Evolutionary conservation across 2,797 vertebrate species (phyloP), one percentile per base, ranked within the genome.

Genomic region (Chromis chromis): DNA sequence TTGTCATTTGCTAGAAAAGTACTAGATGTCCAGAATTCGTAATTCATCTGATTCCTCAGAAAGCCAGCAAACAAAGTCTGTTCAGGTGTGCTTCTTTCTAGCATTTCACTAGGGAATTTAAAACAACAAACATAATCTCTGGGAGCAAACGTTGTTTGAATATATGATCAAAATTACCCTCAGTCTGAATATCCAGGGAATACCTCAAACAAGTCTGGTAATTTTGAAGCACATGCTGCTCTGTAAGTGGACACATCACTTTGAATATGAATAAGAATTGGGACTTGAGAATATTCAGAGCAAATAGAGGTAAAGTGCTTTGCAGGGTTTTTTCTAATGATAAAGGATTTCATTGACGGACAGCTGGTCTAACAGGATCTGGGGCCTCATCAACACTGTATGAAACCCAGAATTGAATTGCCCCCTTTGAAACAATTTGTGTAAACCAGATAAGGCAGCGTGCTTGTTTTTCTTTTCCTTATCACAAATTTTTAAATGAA

Each of bases 111-210:
- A 3, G 39, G 48, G 60, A 57, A 53, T 66, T 39, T 56, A 21
- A 73, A 73, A 67, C 49, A 79, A 70, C 54, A 70, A n/a, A 49
- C 19, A 49, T 16, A 13, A 67, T 68, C 60, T 79, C 66, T 22
- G 48, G 65, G 10, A 31, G 48, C 27, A 74, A 74, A 71, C 42
- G 25, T 57, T 36, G 70, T 54, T 73, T 28, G 49, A 72, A 62
- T 44, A 74, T 31, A 52, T 68, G 55, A 76, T 14, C 22, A 52
- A 71, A 68, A 49, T 40, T 39, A 12, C 17, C 28, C 17, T 39
- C n/a, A 16, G 19, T 19, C 42, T 14, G 24, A 68, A 64, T 3
- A 52, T 57, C 63, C 17, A 27, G 40, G 42, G 27, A 71, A 63
- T 8, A 33, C 22, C 36, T 22, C 14, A 10, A 39, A 40, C 46